phyloP scores from a whole-genome alignment of 1,140 invertebrate species.

The Aphelinus certus region DNA sequence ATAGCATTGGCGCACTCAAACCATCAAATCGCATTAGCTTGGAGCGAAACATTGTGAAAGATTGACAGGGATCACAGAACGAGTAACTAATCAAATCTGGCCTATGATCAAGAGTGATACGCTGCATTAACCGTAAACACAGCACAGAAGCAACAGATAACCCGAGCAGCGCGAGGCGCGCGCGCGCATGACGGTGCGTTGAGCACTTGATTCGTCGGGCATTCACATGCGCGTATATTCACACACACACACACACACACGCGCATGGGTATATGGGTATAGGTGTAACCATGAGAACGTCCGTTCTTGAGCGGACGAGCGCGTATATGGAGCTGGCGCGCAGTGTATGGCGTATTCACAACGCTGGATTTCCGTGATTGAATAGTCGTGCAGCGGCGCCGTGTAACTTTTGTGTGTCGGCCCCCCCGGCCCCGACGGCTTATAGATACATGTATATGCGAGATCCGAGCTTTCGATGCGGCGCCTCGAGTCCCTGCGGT shows the following conservation, averaged over 20 bases:
- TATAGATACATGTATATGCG: neutral
- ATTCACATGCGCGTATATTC: neutral
- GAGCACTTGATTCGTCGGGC: constrained; percentile 9
- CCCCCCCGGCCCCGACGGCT: neutral
- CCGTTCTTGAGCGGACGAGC: neutral
- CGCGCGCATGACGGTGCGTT: no score
- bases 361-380: neutral
- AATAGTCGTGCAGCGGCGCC: constrained; percentile 3
- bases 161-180: neutral
- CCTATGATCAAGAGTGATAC: no score
- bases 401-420: constrained; percentile 14
- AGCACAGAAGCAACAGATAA: neutral
- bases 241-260: no score
- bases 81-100: no score
- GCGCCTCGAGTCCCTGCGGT: neutral
- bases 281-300: constrained; percentile 9
- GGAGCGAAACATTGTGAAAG: no score
- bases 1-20: no score
- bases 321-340: no score
- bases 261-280: no score
- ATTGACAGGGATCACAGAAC: no score
- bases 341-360: no score
- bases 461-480: constrained; percentile 16
- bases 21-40: no score
- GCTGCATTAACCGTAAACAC: neutral